Conservation (phyloP, 2,797 vertebrate genomes). For the Lagodon rhomboides region DNA sequence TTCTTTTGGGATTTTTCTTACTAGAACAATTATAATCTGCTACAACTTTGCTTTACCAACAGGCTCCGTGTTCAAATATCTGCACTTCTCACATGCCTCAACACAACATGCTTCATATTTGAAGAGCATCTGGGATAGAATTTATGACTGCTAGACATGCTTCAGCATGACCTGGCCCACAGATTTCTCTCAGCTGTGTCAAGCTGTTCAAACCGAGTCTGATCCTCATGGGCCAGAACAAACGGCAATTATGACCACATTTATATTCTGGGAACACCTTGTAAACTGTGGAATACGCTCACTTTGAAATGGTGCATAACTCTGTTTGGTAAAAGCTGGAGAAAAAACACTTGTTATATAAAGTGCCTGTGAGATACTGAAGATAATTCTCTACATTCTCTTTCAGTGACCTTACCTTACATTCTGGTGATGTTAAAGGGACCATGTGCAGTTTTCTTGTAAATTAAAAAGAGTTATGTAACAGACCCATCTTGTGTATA, state of each 20-base stretch:
- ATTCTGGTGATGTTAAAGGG: no score
- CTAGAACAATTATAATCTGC: neutral
- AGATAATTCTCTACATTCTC: no score
- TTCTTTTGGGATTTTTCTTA: neutral
- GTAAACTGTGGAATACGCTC: neutral
- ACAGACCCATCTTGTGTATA: no score
- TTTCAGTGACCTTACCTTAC: no score
- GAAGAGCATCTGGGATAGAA: conserved; percentile 34
- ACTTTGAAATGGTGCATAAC: neutral
- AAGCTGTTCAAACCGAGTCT: neutral
- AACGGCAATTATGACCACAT: neutral
- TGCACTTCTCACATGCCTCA: conserved; percentile 41
- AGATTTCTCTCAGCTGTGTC: neutral
- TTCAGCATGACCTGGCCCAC: conserved; percentile 45
- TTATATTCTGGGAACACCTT: neutral
- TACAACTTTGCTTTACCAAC: neutral
- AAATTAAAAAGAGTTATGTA: no score
- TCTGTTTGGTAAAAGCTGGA: neutral
- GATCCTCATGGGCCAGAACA: neutral
- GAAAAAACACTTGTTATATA: neutral
- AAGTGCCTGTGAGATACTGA: neutral
- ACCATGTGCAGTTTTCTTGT: no score
- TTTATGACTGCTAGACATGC: conserved; percentile 37
- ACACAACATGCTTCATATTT: conserved; percentile 52
- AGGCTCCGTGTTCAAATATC: conserved; percentile 1